A percentile compares a stretch with the other conserved stretches of the same genome.
Conservation (phyloP, 2,888 invertebrate species). For the Terebella lapidaria region DNA sequence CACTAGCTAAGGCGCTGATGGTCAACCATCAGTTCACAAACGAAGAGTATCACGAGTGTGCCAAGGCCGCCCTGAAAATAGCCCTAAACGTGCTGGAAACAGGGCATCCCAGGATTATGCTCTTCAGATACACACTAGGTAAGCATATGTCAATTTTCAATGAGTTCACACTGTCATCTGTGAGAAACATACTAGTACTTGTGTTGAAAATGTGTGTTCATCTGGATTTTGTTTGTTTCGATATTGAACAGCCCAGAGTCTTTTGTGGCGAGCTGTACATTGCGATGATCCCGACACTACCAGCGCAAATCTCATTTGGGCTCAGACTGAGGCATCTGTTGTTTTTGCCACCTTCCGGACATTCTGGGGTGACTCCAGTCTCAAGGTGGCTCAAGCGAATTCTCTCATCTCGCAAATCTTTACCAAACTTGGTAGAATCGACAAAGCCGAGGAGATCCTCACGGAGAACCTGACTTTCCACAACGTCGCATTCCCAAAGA, state of each 20-base stretch:
- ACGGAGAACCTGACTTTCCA: not conserved
- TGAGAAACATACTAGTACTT: too few species aligned
- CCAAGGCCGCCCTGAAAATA: slow-evolving; percentile 38
- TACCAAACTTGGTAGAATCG: slow-evolving; percentile 33
- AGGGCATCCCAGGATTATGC: slow-evolving; percentile 29
- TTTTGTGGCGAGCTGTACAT: slow-evolving; percentile 41
- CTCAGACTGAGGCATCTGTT: slow-evolving; percentile 36
- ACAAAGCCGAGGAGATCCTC: not conserved
- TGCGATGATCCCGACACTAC: slow-evolving; percentile 31
- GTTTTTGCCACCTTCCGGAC: slow-evolving; percentile 30
- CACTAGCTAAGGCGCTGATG: slow-evolving; percentile 37
- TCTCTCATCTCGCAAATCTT: slow-evolving; percentile 40
- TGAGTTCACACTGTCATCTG: too few species aligned
- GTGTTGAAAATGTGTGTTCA: too few species aligned
- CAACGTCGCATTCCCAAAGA: not conserved
- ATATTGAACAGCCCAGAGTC: slow-evolving; percentile 40
- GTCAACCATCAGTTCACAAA: slow-evolving; percentile 33
- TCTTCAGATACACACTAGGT: slow-evolving; percentile 43
- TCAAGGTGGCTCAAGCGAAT: slow-evolving; percentile 35
- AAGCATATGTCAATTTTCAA: slow-evolving; percentile 1
- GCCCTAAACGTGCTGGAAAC: slow-evolving; percentile 32
- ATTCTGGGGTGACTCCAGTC: slow-evolving; percentile 38
- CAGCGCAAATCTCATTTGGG: slow-evolving; percentile 32
- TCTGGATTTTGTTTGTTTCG: too few species aligned
- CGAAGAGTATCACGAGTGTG: slow-evolving; percentile 34